phyloP scores from a whole-genome alignment of 2,797 vertebrate species.

The Sardinella longiceps region DNA sequence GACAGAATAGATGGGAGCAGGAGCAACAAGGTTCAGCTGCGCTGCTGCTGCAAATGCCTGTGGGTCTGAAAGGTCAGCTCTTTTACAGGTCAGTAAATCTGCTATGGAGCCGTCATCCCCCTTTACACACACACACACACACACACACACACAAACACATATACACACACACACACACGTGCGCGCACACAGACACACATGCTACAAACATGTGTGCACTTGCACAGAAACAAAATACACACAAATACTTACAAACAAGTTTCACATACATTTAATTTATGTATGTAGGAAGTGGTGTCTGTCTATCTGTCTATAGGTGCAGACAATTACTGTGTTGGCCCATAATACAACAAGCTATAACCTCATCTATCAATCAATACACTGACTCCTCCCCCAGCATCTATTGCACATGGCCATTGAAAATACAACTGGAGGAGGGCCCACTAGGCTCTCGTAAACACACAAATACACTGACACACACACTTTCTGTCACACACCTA shows the following conservation, averaged over 20 bases:
- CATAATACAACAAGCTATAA: neutral
- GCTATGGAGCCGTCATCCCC: slow-evolving; percentile 20
- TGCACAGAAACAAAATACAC: too few species aligned
- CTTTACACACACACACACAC: neutral
- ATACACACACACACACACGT: neutral
- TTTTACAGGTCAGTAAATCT: slow-evolving; percentile 49
- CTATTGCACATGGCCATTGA: neutral
- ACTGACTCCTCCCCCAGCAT: neutral
- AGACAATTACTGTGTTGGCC: neutral
- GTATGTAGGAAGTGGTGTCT: neutral
- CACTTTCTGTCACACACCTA: neutral
- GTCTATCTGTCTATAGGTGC: neutral
- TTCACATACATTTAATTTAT: neutral
- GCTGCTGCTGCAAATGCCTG: neutral
- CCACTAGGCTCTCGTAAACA: neutral
- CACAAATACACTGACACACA: neutral
- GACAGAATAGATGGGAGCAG: neutral
- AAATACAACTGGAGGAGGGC: neutral
- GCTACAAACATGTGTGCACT: too few species aligned
- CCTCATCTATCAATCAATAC: neutral
- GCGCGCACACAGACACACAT: neutral
- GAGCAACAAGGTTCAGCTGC: neutral
- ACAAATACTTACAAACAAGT: neutral
- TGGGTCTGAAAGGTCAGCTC: slow-evolving; percentile 48
- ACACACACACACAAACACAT: neutral